Evolutionary conservation across 2,888 invertebrate genomes (phyloP).

Genomic region (Cryptophagus acutangulus): DNA sequence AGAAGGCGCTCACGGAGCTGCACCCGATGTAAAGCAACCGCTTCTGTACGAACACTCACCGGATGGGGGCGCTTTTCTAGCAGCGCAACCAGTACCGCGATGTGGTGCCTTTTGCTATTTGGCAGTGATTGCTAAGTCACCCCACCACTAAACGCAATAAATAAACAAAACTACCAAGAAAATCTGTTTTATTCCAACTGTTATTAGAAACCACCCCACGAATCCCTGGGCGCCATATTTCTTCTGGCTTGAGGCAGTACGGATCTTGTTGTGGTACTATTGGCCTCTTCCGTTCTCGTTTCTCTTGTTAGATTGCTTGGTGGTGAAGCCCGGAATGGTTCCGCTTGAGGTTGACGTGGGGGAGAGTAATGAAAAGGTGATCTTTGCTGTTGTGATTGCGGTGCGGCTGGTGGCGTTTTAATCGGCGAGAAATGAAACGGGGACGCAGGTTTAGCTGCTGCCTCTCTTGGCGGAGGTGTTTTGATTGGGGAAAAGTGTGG

Average conservation of each 20-base stretch:
- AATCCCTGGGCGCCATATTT: slow-evolving; percentile 31
- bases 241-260: slow-evolving; percentile 13
- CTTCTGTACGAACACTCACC: slow-evolving; percentile 52
- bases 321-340: slow-evolving; percentile 27
- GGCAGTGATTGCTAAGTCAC: slow-evolving; percentile 47
- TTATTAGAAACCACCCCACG: slow-evolving; percentile 39
- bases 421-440: slow-evolving; percentile 26
- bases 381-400: slow-evolving; percentile 4
- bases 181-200: no score
- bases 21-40: slow-evolving; percentile 20
- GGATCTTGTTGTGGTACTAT: background rate
- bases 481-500: slow-evolving; percentile 24
- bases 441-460: slow-evolving; percentile 8
- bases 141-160: background rate
- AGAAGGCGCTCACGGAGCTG: slow-evolving; percentile 22
- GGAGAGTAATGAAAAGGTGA: slow-evolving; percentile 28
- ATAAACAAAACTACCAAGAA: no score
- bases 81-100: slow-evolving; percentile 54
- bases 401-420: slow-evolving; percentile 11
- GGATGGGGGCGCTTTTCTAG: slow-evolving; percentile 55
- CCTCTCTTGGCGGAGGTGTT: slow-evolving; percentile 17
- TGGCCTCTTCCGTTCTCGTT: slow-evolving; percentile 8
- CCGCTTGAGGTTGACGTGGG: slow-evolving; percentile 13
- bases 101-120: slow-evolving; percentile 57
- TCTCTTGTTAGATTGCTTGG: slow-evolving; percentile 8